These are phyloP conservation scores for Lampris megalopsis DNA, from an alignment of 2,113 vertebrate species.

Conservation along the genomic window DNA sequence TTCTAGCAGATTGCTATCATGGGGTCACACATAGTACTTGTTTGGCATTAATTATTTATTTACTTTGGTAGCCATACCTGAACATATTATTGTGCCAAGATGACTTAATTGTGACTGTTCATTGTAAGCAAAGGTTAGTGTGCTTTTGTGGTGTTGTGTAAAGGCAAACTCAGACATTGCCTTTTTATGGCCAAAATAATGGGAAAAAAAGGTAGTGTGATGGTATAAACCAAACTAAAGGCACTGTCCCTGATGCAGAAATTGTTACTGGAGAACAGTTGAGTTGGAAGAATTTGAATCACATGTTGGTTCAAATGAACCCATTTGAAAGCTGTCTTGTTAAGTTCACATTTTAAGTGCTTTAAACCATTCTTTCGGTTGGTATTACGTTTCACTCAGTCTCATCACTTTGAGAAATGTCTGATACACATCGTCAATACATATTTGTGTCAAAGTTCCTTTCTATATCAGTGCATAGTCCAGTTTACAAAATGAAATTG, in stretches of 20 bases:
- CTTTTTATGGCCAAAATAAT: too few species aligned
- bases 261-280: slow-evolving; percentile 7
- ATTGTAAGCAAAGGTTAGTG: not conserved
- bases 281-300: not conserved
- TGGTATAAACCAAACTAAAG: too few species aligned
- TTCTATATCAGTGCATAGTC: not conserved
- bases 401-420: not conserved
- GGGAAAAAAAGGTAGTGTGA: too few species aligned
- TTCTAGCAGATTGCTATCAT: not conserved
- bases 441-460: not conserved
- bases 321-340: not conserved
- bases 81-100: slow-evolving; percentile 17
- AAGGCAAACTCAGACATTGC: not conserved
- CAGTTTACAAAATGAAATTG: not conserved
- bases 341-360: not conserved
- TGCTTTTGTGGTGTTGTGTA: slow-evolving; percentile 19
- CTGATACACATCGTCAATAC: not conserved
- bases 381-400: not conserved
- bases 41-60: slow-evolving; percentile 49
- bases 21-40: slow-evolving; percentile 21
- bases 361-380: too few species aligned
- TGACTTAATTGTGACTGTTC: not conserved
- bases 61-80: slow-evolving; percentile 35
- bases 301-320: not conserved
- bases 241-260: slow-evolving; percentile 28